These are phyloP conservation scores for Anabacerthia variegaticeps DNA, from an alignment of 2,797 vertebrate species.

Conservation along the genomic window DNA sequence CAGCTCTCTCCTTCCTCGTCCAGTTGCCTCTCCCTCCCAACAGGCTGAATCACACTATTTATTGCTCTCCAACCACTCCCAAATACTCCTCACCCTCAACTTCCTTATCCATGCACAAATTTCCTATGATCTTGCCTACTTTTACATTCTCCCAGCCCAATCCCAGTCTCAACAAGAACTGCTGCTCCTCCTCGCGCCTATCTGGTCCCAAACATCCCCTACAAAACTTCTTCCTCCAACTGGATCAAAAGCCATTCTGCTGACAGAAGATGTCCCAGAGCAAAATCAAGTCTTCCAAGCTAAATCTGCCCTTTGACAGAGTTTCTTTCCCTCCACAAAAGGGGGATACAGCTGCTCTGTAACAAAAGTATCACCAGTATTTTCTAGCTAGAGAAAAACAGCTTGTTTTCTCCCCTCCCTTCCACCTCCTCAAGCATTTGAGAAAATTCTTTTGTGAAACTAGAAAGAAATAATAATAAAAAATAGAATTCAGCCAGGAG, in stretches of 20 bases:
- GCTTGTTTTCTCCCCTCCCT: accelerated
- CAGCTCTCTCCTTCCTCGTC: not conserved
- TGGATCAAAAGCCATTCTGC: not conserved
- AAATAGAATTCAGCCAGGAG: not conserved
- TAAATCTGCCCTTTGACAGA: not conserved
- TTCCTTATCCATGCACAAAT: not conserved
- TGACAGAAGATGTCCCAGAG: not conserved
- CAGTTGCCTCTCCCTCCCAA: not conserved
- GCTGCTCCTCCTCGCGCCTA: not conserved
- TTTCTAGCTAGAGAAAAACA: not conserved
- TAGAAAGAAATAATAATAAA: not conserved
- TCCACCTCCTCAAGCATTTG: not conserved
- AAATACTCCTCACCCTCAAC: not conserved
- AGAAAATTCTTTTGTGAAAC: not conserved
- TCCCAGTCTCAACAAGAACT: not conserved
- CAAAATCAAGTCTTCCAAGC: not conserved
- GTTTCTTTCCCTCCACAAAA: not conserved
- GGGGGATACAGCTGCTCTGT: not conserved
- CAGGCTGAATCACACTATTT: not conserved
- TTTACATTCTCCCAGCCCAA: not conserved
- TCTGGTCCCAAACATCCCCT: not conserved
- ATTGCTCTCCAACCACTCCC: not conserved
- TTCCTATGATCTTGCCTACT: not conserved
- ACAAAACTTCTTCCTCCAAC: not conserved
- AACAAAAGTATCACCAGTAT: not conserved